Conservation (phyloP, 2,888 invertebrate species). For the Pycnomerus fuliginosus region DNA sequence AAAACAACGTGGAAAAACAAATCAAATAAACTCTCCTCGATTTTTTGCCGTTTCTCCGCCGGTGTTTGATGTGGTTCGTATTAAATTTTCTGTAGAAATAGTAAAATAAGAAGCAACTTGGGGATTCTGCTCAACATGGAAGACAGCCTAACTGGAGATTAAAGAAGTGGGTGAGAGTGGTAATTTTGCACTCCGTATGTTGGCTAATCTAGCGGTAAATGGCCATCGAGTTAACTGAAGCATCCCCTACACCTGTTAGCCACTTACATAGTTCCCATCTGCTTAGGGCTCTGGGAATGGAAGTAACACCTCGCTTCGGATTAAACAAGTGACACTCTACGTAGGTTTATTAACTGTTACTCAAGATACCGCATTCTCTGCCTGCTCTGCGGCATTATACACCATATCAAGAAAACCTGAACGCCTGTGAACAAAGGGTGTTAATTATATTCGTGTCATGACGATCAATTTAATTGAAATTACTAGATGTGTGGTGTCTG, state of each 20-base stretch:
- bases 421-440: constrained; percentile 24
- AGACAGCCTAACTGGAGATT: constrained; percentile 20
- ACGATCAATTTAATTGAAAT: constrained; percentile 32
- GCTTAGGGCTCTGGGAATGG: constrained; percentile 20
- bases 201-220: constrained; percentile 44
- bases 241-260: constrained; percentile 44
- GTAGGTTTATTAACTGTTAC: constrained; percentile 29
- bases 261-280: constrained; percentile 43
- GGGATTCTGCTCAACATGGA: too few species aligned
- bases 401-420: constrained; percentile 13
- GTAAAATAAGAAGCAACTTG: too few species aligned
- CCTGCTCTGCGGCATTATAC: constrained; percentile 16
- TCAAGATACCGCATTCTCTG: constrained; percentile 11
- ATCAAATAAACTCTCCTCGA: constrained; percentile 18
- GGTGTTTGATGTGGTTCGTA: too few species aligned
- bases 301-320: constrained; percentile 26
- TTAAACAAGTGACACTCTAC: constrained; percentile 29
- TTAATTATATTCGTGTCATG: constrained; percentile 32
- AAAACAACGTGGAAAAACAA: constrained; percentile 19
- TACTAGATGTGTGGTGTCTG: constrained; percentile 23
- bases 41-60: too few species aligned
- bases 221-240: constrained; percentile 42
- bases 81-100: too few species aligned
- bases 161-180: constrained; percentile 20
- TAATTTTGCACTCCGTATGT: constrained; percentile 42